Percentiles rank a stretch among this genome's conserved stretches.
Evolutionary conservation across 2,888 invertebrate genomes (phyloP).

Genomic region (Tetragonisca angustula): DNA sequence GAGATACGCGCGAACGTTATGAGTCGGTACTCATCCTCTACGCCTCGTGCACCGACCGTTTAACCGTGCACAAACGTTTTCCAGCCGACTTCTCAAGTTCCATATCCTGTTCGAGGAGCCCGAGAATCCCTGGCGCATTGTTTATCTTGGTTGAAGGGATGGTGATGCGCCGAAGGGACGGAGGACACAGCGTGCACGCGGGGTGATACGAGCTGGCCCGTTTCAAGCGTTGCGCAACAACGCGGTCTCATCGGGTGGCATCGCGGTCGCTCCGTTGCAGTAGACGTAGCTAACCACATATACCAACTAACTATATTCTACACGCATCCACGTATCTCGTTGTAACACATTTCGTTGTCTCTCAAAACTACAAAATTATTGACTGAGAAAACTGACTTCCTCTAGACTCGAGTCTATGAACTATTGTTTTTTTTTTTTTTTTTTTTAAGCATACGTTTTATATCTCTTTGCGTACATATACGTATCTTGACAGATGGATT

Average conservation of each 20-base stretch:
- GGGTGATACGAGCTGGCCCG: slow-evolving; percentile 57
- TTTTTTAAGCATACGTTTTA: slow-evolving; percentile 30
- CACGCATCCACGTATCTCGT: too few relatives aligned
- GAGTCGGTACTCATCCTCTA: slow-evolving; percentile 71
- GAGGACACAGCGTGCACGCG: slow-evolving; percentile 30
- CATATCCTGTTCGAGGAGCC: slow-evolving; percentile 81
- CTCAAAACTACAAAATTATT: slow-evolving; percentile 34
- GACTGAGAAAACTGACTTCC: slow-evolving; percentile 17
- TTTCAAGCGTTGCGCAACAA: slow-evolving; percentile 72
- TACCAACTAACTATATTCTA: too few relatives aligned
- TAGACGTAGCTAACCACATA: too few relatives aligned
- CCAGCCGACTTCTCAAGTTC: slow-evolving; percentile 74
- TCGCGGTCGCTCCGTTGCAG: slow-evolving; percentile 53
- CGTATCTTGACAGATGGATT: slow-evolving; percentile 36
- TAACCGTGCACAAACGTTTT: slow-evolving; percentile 49
- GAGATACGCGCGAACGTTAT: slow-evolving; percentile 70
- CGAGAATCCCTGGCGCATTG: slow-evolving; percentile 72
- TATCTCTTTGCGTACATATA: slow-evolving; percentile 27
- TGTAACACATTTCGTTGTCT: not conserved
- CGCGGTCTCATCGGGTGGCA: slow-evolving; percentile 57
- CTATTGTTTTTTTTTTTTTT: slow-evolving; percentile 29
- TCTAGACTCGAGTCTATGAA: slow-evolving; percentile 37
- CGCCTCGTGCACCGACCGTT: slow-evolving; percentile 54
- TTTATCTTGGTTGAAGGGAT: slow-evolving; percentile 69
- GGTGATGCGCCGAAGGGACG: not conserved